These are phyloP conservation scores for Diachrysia chrysitis DNA, from an alignment of 2,888 invertebrate species.

Conservation along the genomic window DNA sequence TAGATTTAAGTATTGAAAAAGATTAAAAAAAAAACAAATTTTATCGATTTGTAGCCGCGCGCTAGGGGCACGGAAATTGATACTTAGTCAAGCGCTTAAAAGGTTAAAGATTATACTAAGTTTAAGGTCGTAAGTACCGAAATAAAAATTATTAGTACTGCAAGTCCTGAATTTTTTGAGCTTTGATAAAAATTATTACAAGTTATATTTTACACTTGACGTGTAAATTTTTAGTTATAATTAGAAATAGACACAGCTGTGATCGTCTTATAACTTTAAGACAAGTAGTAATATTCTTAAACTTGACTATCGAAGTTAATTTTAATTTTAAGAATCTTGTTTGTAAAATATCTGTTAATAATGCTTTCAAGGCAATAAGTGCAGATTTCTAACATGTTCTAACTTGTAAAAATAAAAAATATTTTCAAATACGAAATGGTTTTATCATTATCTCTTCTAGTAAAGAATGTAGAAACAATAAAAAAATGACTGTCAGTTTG, in stretches of 20 bases:
- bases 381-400: neutral
- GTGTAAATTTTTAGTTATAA: neutral
- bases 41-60: too few relatives aligned
- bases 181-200: neutral
- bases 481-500: too few relatives aligned
- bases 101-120: too few relatives aligned
- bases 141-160: neutral
- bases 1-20: too few relatives aligned
- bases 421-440: neutral
- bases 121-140: too few relatives aligned
- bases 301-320: neutral
- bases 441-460: neutral
- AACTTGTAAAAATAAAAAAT: neutral
- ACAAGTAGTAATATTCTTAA: neutral
- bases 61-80: too few relatives aligned
- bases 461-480: too few relatives aligned
- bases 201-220: neutral
- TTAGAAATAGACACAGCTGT: neutral
- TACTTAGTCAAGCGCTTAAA: too few relatives aligned
- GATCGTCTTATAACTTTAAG: neutral
- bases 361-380: neutral
- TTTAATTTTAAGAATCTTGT: neutral
- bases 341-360: constrained; percentile 3
- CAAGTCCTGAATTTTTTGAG: neutral
- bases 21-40: too few relatives aligned